Base-by-base conservation (phyloP, 2,113 vertebrate species). In the Bambusicola thoracicus region DNA sequence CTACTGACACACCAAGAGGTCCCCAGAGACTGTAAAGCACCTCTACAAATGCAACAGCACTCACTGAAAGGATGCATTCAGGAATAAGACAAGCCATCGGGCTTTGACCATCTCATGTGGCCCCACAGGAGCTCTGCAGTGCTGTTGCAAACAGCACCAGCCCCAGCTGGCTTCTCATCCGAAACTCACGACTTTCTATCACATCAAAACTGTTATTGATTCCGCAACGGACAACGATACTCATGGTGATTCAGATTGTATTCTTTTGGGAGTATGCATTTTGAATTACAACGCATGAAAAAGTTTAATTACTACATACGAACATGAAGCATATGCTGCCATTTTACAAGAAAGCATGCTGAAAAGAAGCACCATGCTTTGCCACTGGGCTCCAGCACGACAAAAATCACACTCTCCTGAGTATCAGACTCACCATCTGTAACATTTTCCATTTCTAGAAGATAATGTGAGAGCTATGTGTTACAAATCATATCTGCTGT, bases 351-450 rank as follows among this genome's bases (percentile, higher is more conserved):
- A 80, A 90, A 34, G 20, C 13, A 32, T 67, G 21, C 68, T 43
- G 48, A 83, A 51, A 19, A 72, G 59, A 85, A 88, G 90, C 53
- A 53, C 34, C 24, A 5, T 30, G 82, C 67, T 85, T 79, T 66
- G 89, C 84, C 67, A 81, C 61, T 19, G 44, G 70, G 83, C 79
- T 96, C 69, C 68, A 4, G 4, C 75, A 79, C 30, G 4, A 96
- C 94, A 87, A 81, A 89, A 95, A 82, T 93, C 85, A 89, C 95
- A 93, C 76, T 65, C 89, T 91, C 38, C 40, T 0, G 2, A 88
- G 85, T 93, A 94, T 85, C 89, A 96, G 91, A 93, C 93, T 89
- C 22, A 1, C 90, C 94, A 96, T 95, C 95, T 95, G 91, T 49
- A 96, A 92, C 84, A 90, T 79, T 96, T 93, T 86, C 91, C 80